These are phyloP conservation scores for Mustela lutreola DNA, from an alignment of 2,113 vertebrate species.

Conservation along the genomic window DNA sequence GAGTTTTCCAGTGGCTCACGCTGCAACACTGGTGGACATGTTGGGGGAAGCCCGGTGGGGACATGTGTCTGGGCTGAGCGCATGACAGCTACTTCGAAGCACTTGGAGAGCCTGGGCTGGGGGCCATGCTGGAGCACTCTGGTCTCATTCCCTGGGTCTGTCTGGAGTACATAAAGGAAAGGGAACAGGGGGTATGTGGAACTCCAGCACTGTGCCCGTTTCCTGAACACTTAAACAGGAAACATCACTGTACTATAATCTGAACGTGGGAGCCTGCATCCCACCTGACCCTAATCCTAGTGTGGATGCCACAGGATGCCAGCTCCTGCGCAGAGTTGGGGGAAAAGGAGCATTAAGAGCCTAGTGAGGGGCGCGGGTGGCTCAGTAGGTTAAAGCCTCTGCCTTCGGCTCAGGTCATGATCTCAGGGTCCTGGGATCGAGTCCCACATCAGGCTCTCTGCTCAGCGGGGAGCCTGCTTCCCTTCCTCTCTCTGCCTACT, in stretches of 20 bases:
- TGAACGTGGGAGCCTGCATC: not conserved
- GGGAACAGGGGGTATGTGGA: not conserved
- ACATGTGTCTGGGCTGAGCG: not conserved
- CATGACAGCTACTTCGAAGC: not conserved
- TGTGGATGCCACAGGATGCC: rapidly evolving
- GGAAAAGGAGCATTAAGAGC: too few species aligned
- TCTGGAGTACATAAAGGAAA: not conserved
- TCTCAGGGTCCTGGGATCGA: too few species aligned
- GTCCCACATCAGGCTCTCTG: too few species aligned
- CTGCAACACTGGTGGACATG: not conserved
- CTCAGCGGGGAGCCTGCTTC: too few species aligned
- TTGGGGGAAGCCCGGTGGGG: not conserved
- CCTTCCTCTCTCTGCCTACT: too few species aligned
- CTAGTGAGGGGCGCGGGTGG: too few species aligned
- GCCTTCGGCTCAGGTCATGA: too few species aligned
- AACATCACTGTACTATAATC: not conserved
- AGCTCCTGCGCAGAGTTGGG: not conserved
- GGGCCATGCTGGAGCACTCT: not conserved
- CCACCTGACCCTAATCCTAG: not conserved
- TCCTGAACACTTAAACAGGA: not conserved
- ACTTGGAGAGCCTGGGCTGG: not conserved
- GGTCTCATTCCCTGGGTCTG: not conserved
- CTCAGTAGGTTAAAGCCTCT: too few species aligned
- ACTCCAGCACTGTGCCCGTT: not conserved
- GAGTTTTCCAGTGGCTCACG: not conserved